Evolutionary conservation across 1,140 invertebrate species (phyloP), one percentile per base, ranked within the genome.

Genomic region (Maniola jurtina): DNA sequence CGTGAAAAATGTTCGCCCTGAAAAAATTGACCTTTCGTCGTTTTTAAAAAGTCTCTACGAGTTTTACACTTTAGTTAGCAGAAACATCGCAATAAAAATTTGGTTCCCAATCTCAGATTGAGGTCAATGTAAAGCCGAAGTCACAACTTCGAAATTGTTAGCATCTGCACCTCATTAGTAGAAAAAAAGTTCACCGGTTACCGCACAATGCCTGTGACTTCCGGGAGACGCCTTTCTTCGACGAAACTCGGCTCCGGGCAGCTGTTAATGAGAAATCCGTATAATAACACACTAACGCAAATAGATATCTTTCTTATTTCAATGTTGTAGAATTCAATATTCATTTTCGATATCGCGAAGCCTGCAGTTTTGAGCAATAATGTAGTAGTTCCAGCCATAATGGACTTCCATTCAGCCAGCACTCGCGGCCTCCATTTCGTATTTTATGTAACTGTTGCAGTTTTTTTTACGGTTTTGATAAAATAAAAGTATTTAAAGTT

Each of bases 231-330:
- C 61, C 66, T 77, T 80, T 80, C 72, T 80, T 71, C 67, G 50
- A 64, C 63, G 63, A 70, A 69, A 67, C 66, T 70, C 63, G 58
- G 69, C 72, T 73, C 61, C 55, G 59, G 71, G 73, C 70, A 56
- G 58, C 64, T 64, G 74, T 71, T 84, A 83, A 86, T 77, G 84
- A 84, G 81, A 80, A 72, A 58, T 57, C 56, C 55, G 66, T 69
- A 69, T 61, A 68, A 61, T 66, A 63, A 68, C 40, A 68, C 33
- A 52, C 61, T 61, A 64, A 64, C 61, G 60, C 57, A 64, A 50
- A 59, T 66, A 66, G 52, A 68, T 68, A 68, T 64, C 33, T 69
- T 42, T 62, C 60, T 62, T 68, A 68, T 69, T 64, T 45, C 56
- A 64, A 56, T 56, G 56, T 66, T 69, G 66, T 63, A 70, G 47